A percentile compares a stretch with the other conserved stretches of the same genome.
Evolutionary conservation across 2,797 vertebrate genomes (phyloP).

Genomic region (Gallirallus australis): DNA sequence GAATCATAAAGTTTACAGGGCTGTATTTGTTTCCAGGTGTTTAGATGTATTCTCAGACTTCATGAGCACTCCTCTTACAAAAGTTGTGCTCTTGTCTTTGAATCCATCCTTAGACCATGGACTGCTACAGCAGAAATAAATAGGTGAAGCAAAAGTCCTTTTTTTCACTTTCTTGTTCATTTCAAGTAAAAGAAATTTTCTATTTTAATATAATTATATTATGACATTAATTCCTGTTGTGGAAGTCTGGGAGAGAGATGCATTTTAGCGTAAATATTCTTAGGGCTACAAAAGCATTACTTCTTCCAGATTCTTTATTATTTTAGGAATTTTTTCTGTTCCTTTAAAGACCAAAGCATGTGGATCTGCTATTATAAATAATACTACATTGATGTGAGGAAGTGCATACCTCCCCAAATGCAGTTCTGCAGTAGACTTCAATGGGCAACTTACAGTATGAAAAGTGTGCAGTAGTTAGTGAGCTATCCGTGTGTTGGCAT

Average conservation of each 20-base stretch:
- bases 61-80: neutral
- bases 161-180: neutral
- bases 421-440: neutral
- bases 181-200: neutral
- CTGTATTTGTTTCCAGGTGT: neutral
- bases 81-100: neutral
- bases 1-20: neutral
- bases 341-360: neutral
- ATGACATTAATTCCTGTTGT: neutral
- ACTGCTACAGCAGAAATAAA: neutral
- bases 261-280: neutral
- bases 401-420: neutral
- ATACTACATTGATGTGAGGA: neutral
- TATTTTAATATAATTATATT: neutral
- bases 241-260: neutral
- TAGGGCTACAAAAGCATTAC: neutral
- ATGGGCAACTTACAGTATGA: neutral
- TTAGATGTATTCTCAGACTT: neutral
- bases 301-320: neutral
- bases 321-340: neutral
- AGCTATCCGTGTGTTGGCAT: neutral
- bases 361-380: neutral
- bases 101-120: neutral
- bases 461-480: neutral
- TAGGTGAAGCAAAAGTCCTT: neutral